Base-by-base conservation (phyloP, 2,888 invertebrate genomes). In the Tipula confusa region DNA sequence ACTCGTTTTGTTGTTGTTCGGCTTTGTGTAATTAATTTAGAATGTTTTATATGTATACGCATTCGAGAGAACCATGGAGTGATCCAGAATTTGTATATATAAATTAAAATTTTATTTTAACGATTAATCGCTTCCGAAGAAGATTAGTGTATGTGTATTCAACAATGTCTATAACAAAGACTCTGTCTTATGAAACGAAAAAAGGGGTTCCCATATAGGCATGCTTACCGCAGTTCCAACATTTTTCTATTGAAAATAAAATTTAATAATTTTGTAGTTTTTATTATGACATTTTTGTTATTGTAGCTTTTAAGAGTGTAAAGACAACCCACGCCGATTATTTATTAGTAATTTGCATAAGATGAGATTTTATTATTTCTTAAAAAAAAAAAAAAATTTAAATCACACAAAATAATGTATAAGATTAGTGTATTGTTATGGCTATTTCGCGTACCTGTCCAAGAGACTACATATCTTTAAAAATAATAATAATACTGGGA, bases 101-200 rank as follows among this genome's bases (percentile, higher is more conserved):
- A 64, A 5, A n/a, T n/a, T n/a, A 64, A 64, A 64, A 64, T 24
- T 24, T 24, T 64, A 7, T 64, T 64, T 64, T 64, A 43, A 64
- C 64, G 64, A 64, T 64, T 64, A 64, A 24, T 64, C 64, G 64
- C 64, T 64, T 64, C 64, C 64, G 64, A 64, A 64, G 24, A 64
- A 64, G 64, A 64, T 64, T 64, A 64, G 43, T 43, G 6, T 9
- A 13, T 64, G 11, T 24, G 5, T 3, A 64, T 24, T 18, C 18
- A 64, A 64, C 24, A 64, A 64, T 64, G 24, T 64, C 24, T 43
- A 6, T n/a, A n/a, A 33, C 6, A 33, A 33, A 64, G 64, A 64
- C 1, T 64, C 24, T 64, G 7, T 43, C 15, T 43, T 43, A 15
- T 43, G 43, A 43, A 43, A 15, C 18, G 15, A 64, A 64, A 64